Evolutionary conservation across 2,888 invertebrate genomes (phyloP), one percentile per base, ranked within the genome.

Genomic region (Spodoptera littoralis): DNA sequence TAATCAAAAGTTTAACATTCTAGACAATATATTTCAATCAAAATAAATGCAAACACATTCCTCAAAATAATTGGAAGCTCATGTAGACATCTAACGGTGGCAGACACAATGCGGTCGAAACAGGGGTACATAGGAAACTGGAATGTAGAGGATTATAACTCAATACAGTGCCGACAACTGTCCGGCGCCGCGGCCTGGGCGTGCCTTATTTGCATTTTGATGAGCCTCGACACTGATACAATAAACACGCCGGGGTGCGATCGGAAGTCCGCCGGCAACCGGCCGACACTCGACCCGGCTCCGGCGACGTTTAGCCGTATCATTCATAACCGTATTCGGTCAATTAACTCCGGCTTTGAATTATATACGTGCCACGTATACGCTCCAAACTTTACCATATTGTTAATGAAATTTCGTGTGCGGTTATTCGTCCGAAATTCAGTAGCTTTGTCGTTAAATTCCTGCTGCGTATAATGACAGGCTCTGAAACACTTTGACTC

Each of bases 171-270:
- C 82, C 85, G 83, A 84, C 89, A 91, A 89, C 88, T 88, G 92
- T 89, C 92, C 92, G 91, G 89, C 90, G 86, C 83, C 84, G 80
- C 76, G 82, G 79, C 81, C 77, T 78, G 81, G 84, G 83, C 79
- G 85, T 81, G 85, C 85, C 89, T 90, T 91, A 95, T 95, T 95
- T 94, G 93, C 95, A 95, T 95, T 95, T 94, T 95, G 94, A 95
- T 94, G 94, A 94, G 92, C 82, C 86, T 84, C 88, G 89, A 90
- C 93, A 92, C 88, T 93, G 94, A 94, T 93, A 93, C 92, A 93
- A 93, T 93, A 92, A 93, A 93, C 91, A 91, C 89, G 91, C 87
- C 86, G 87, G 86, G 84, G 79, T 76, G 79, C 78, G 82, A 82
- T 80, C 82, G 83, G 83, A 85, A 81, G 81, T 83, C 83, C 78